Base-by-base conservation (phyloP, 2,888 invertebrate genomes). In the Therioaphis trifolii region DNA sequence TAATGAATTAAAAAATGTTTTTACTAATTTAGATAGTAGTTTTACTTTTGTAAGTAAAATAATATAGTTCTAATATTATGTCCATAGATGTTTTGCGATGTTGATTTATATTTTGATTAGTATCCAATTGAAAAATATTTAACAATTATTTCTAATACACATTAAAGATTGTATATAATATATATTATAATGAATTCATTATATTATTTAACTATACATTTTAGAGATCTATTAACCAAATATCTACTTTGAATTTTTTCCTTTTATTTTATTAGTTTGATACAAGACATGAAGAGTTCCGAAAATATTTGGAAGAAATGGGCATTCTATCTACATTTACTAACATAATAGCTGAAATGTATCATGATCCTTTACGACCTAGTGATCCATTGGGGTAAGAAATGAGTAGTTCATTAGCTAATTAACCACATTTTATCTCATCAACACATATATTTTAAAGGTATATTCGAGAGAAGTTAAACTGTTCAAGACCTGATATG, bases 271-370 rank as follows among this genome's bases (percentile, higher is more conserved):
- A 4, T 40, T 71, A 82, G 82, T 72, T 29, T 74, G 82, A 82
- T 63, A 82, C 82, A 49, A 61, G 49, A 40, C 82, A 82, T 74
- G 82, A 82, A 82, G 72, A 82, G 40, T 82, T 74, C 49, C 61
- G 82, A 63, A 82, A 82, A 74, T 74, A 74, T n/a, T 74, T 82
- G 18, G 82, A 82, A 72, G 63, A 82, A 82, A 49, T 35, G 11
- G 82, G 82, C 2, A 82, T 82, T 35, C 63, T 82, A 2, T 74
- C 82, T 12, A 49, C 52, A 27, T 74, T 82, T 18, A 82, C 72
- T 14, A 82, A 82, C 35, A 82, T 82, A 52, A 18, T 82, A 74
- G 24, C 63, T n/a, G 82, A 82, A 74, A 63, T 82, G 72, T 82
- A 82, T 18, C 46, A 82, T 63, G 72, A 82, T 61, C 82, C 82